Evolutionary conservation across 2,888 invertebrate genomes (phyloP).

Genomic region (Drosophila lutescens): DNA sequence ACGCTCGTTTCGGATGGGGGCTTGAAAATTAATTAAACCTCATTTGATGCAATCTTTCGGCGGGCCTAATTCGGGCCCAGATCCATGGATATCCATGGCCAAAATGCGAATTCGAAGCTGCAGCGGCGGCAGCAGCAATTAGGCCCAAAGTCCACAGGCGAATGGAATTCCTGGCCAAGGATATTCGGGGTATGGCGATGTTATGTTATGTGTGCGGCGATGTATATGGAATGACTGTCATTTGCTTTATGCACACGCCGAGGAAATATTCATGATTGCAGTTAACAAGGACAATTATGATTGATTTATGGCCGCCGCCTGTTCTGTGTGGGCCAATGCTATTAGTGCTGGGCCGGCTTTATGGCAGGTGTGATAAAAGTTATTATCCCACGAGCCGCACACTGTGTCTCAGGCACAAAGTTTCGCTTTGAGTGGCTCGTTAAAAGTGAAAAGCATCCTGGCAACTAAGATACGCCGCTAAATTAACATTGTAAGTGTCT

Average conservation of each 20-base stretch:
- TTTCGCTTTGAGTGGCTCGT: conserved; percentile 62
- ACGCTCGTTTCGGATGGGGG: conserved; percentile 39
- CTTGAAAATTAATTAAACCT: conserved; percentile 71
- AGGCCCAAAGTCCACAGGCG: conserved; percentile 48
- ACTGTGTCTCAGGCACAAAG: neutral
- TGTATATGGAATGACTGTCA: conserved; percentile 71
- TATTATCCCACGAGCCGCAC: conserved; percentile 13
- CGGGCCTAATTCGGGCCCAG: conserved; percentile 34
- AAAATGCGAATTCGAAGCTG: conserved; percentile 9
- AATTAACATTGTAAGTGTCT: conserved; percentile 53
- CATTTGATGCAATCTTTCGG: conserved; percentile 65
- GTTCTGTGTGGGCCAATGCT: conserved; percentile 34
- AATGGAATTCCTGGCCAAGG: conserved; percentile 27
- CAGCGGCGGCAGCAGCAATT: conserved; percentile 55
- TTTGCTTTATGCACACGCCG: conserved; percentile 74
- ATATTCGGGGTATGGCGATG: conserved; percentile 9
- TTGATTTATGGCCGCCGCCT: conserved; percentile 64
- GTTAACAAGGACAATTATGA: conserved; percentile 81
- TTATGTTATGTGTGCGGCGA: conserved; percentile 22
- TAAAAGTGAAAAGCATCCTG: conserved; percentile 48
- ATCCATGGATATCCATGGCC: conserved; percentile 11
- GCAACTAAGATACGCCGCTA: conserved; percentile 42
- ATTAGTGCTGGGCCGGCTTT: conserved; percentile 38
- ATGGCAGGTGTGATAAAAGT: conserved; percentile 41
- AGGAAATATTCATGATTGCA: conserved; percentile 79